These are phyloP conservation scores for Drosophila melanocephala DNA, from an alignment of 2,888 invertebrate species.

Conservation along the genomic window DNA sequence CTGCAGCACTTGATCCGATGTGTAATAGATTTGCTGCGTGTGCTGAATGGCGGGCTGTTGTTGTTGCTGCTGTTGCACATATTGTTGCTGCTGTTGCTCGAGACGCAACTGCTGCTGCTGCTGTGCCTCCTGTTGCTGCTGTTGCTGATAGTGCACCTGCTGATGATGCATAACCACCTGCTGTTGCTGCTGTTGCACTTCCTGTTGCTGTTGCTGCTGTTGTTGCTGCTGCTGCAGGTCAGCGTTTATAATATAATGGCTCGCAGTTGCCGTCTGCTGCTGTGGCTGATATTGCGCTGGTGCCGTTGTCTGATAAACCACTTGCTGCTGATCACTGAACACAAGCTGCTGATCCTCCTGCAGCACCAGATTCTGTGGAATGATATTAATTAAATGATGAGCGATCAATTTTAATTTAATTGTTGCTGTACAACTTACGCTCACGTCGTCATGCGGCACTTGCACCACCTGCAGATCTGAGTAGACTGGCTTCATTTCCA, in stretches of 20 bases:
- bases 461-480: conserved; percentile 86
- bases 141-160: conserved; percentile 76
- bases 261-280: conserved; percentile 69
- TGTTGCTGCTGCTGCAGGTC: conserved; percentile 71
- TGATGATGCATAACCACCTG: conserved; percentile 74
- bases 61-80: conserved; percentile 63
- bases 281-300: conserved; percentile 77
- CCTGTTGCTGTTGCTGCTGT: conserved; percentile 66
- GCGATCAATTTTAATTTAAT: neutral
- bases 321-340: conserved; percentile 86
- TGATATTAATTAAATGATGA: neutral
- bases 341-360: conserved; percentile 83
- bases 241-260: conserved; percentile 73
- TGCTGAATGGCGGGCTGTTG: conserved; percentile 72
- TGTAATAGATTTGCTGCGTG: conserved; percentile 80
- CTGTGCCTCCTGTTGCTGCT: conserved; percentile 69
- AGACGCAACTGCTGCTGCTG: conserved; percentile 75
- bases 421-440: conserved; percentile 66
- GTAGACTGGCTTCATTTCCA: conserved; percentile 89
- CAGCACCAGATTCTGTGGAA: conserved; percentile 70
- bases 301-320: conserved; percentile 84
- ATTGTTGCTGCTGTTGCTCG: conserved; percentile 66
- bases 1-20: conserved; percentile 81
- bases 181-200: conserved; percentile 71
- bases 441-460: conserved; percentile 83